Evolutionary conservation across 2,888 invertebrate species (phyloP), one percentile per base, ranked within the genome.

Genomic region (Ecliptopera silaceata): DNA sequence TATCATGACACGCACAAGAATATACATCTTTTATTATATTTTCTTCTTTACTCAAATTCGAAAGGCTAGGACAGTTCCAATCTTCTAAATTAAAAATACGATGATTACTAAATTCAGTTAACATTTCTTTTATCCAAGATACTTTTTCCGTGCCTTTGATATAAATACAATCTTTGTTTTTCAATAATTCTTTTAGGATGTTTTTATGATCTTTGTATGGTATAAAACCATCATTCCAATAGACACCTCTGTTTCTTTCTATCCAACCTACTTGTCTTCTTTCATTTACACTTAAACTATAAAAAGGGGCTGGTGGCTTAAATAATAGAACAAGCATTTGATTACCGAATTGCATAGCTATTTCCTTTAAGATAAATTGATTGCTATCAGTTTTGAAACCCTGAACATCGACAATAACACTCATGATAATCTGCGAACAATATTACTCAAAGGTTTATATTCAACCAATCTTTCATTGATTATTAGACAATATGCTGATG

Each of bases 401-500:
- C 12, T 48, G 48, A 26, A 26, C 22, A 26, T 26, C 22, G 22
- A 26, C 22, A 8, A 26, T 26, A 4, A 8, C 22, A 26, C 15
- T 48, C 39, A 39, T 48, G 34, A 32, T 65, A 66, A 22, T 50
- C 63, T 71, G 1, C 63, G 52, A 1, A 69, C 66, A 15, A 58
- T 61, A 20, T 63, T 66, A 26, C 54, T 66, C 1, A 65, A n/a
- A 8, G 63, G 66, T 50, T 58, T 66, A 20, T 68, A 68, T 46
- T 70, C 64, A 10, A 70, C 15, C 34, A 67, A 26, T 4, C 60
- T 45, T 41, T 69, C 67, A 47, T 69, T 69, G 11, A 71, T 54
- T 22, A 70, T 70, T 3, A 70, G 56, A 61, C 69, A 71, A 42
- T 69, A 71, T 10, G 65, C 68, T 20, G 51, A 38, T 6, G 67